A percentile compares a stretch with the other conserved stretches of the same genome.
phyloP scores from a whole-genome alignment of 37 sponge, comb jelly and placozoan genomes.

The Diacarnus erythraeanus region DNA sequence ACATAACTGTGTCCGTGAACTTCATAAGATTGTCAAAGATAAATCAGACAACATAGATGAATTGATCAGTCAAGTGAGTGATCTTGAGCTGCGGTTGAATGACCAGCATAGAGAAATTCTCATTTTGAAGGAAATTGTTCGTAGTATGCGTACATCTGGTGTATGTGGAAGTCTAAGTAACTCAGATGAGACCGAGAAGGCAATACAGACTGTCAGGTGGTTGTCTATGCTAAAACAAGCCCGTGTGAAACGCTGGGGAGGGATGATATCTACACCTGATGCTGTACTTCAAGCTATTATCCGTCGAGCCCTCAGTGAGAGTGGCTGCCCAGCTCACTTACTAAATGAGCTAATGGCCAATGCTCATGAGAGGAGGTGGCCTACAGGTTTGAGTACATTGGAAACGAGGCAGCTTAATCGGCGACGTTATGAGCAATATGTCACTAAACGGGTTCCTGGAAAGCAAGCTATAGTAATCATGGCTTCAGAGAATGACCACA shows the following conservation, averaged over 20 bases:
- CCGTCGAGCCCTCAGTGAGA: conserved; percentile 78
- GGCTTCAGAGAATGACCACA: conserved; percentile 94
- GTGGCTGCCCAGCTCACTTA: conserved; percentile 87
- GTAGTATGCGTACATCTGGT: conserved; percentile 53
- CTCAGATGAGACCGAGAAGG: conserved; percentile 73
- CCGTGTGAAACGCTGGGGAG: conserved; percentile 89
- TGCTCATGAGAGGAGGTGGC: conserved; percentile 96
- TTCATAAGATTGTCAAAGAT: conserved; percentile 47
- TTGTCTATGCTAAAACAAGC: conserved; percentile 65
- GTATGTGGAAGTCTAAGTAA: conserved; percentile 13
- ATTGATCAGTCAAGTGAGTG: conserved; percentile 12
- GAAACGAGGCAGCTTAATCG: conserved; percentile 94
- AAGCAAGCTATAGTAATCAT: conserved; percentile 97
- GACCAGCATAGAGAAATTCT: conserved; percentile 69
- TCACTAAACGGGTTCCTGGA: conserved; percentile 88
- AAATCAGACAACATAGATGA: conserved; percentile 37
- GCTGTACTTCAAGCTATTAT: conserved; percentile 89
- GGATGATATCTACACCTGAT: conserved; percentile 97
- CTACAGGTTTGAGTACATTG: conserved; percentile 87
- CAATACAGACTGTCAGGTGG: conserved; percentile 75
- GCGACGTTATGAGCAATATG: conserved; percentile 88
- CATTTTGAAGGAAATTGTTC: conserved; percentile 78
- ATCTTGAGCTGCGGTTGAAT: conserved; percentile 39
- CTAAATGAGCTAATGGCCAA: conserved; percentile 86
- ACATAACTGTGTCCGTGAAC: conserved; percentile 77